Evolutionary conservation across 2,888 invertebrate species (phyloP).

Genomic region (Hyalella azteca): DNA sequence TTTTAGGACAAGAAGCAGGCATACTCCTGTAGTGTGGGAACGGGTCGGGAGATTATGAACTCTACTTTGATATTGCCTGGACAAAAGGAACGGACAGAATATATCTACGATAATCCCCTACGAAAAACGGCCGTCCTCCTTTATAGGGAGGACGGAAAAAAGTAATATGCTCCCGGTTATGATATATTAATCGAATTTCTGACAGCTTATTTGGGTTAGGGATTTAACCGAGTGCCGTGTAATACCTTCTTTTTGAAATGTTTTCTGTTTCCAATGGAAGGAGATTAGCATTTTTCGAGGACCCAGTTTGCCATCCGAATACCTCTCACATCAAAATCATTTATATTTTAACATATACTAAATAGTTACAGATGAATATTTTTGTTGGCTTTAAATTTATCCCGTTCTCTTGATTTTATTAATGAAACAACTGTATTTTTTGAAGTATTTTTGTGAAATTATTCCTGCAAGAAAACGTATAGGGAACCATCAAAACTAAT

Average conservation of each 20-base stretch:
- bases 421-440: too few species aligned
- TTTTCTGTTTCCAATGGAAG: neutral
- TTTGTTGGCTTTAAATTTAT: too few species aligned
- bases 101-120: neutral
- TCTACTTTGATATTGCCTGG: slow-evolving; percentile 22
- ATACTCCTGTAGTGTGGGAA: slow-evolving; percentile 28
- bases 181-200: slow-evolving; percentile 32
- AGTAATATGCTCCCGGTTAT: slow-evolving; percentile 27
- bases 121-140: neutral
- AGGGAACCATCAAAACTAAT: too few species aligned
- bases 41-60: slow-evolving; percentile 3
- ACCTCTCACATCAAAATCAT: too few species aligned
- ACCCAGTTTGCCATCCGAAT: too few species aligned
- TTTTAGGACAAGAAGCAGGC: neutral
- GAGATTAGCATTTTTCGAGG: slow-evolving; percentile 29
- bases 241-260: slow-evolving; percentile 22
- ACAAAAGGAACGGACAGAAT: slow-evolving; percentile 4
- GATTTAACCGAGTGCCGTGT: slow-evolving; percentile 30
- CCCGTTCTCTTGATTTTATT: too few species aligned
- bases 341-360: too few species aligned
- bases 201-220: slow-evolving; percentile 30
- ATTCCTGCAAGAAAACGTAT: too few species aligned
- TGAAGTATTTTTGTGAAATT: too few species aligned
- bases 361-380: too few species aligned
- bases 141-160: neutral